Evolutionary conservation across 2,888 invertebrate species (phyloP).

Genomic region (Muschampia plurimacula): DNA sequence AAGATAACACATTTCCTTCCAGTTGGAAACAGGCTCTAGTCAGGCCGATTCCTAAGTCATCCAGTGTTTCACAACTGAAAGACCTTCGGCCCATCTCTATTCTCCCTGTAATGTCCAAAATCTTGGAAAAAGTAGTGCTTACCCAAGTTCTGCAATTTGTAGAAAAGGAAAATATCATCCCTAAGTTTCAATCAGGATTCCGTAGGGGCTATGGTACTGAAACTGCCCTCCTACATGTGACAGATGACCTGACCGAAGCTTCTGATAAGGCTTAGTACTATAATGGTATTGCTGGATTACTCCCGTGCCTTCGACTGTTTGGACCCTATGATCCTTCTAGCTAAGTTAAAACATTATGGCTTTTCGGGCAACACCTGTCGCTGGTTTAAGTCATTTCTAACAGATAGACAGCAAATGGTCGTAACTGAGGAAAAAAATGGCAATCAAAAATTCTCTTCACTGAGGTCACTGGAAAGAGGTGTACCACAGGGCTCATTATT

Average conservation of each 20-base stretch:
- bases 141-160: slow-evolving; percentile 9
- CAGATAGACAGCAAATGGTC: slow-evolving; percentile 8
- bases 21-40: slow-evolving; percentile 3
- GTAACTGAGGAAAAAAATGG: not conserved
- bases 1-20: slow-evolving; percentile 1
- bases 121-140: slow-evolving; percentile 10
- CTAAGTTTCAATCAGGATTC: slow-evolving; percentile 17
- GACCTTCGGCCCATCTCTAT: slow-evolving; percentile 13
- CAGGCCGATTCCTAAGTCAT: slow-evolving; percentile 6
- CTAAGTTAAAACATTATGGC: slow-evolving; percentile 5
- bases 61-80: not conserved
- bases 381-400: slow-evolving; percentile 13
- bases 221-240: slow-evolving; percentile 22
- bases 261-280: slow-evolving; percentile 19
- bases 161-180: not conserved
- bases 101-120: slow-evolving; percentile 13
- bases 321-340: slow-evolving; percentile 1
- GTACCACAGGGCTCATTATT: slow-evolving; percentile 14
- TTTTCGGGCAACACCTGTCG: slow-evolving; percentile 1
- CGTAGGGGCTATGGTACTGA: slow-evolving; percentile 9
- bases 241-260: slow-evolving; percentile 14
- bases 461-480: not conserved
- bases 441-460: not conserved
- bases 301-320: slow-evolving; percentile 25
- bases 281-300: slow-evolving; percentile 23